Evolutionary conservation across 1,140 invertebrate species (phyloP), one percentile per base, ranked within the genome.

Genomic region (Battus philenor): DNA sequence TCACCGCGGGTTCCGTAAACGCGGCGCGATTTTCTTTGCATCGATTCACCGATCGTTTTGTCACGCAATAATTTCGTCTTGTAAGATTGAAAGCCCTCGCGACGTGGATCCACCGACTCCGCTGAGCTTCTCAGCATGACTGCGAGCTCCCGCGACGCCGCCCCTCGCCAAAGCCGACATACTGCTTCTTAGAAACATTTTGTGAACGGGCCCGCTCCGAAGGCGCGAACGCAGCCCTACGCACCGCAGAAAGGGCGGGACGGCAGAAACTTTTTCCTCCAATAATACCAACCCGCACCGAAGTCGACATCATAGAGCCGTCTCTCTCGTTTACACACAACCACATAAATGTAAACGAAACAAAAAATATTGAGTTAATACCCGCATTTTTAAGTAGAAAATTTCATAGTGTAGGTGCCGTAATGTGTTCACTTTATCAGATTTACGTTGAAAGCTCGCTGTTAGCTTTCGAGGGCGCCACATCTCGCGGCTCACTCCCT

Each of bases 41-140:
- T 79, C 41, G 61, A 70, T 68, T 72, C 71, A 59, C 67, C 57
- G 59, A 66, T 60, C 56, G 55, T 69, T 72, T 59, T 65, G 61
- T 81, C 68, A 73, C 69, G 56, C 60, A 60, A 58, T 47, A 59
- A 71, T 76, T 73, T 81, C 81, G 76, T 70, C 59, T 67, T 61
- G 75, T 54, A 62, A 55, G 49, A 62, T 59, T 68, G 68, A 71
- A 70, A 75, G 52, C 58, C 47, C 62, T 70, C 78, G 72, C 78
- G 70, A 71, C 75, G 61, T 80, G 72, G 64, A 67, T 69, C 76
- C 80, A 63, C 68, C 68, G 68, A 65, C 70, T 77, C 65, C 62
- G 78, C 78, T 72, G 80, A 84, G 70, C 56, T 39, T 69, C 80
- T 72, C 80, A 85, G 80, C 80, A 85, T 82, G 80, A 85, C 80